Conservation (phyloP, 2,113 vertebrate genomes). For the Seriola quinqueradiata region DNA sequence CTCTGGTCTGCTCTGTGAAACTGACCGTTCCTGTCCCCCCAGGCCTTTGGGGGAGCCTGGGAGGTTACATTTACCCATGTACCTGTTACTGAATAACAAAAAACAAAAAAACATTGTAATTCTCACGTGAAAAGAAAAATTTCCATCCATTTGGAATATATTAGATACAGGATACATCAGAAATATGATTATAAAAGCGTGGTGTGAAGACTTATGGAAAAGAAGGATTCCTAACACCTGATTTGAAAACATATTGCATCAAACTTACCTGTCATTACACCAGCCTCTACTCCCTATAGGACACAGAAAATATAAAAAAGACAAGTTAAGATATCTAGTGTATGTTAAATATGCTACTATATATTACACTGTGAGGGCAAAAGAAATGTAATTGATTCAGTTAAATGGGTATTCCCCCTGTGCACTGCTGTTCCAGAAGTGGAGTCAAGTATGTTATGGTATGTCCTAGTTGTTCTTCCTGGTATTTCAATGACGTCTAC, state of each 20-base stretch:
- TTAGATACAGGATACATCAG: neutral
- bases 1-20: constrained; percentile 88
- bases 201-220: neutral
- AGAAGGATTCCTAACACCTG: neutral
- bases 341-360: neutral
- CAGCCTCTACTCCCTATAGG: constrained; percentile 89
- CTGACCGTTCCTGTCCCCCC: constrained; percentile 88
- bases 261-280: constrained; percentile 88
- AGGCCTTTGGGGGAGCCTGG: constrained; percentile 90
- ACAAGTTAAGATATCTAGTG: neutral
- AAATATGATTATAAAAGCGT: neutral
- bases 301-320: constrained; percentile 34
- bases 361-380: neutral
- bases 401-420: no score
- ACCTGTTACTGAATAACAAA: constrained; percentile 78
- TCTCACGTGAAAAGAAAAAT: neutral
- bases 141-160: neutral
- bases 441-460: neutral
- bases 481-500: neutral
- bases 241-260: neutral
- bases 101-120: neutral
- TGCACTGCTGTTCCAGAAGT: neutral
- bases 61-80: constrained; percentile 91
- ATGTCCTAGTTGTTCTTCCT: neutral
- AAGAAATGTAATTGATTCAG: neutral